Conservation (phyloP, 2,113 vertebrate species). For the Oophaga pumilio region DNA sequence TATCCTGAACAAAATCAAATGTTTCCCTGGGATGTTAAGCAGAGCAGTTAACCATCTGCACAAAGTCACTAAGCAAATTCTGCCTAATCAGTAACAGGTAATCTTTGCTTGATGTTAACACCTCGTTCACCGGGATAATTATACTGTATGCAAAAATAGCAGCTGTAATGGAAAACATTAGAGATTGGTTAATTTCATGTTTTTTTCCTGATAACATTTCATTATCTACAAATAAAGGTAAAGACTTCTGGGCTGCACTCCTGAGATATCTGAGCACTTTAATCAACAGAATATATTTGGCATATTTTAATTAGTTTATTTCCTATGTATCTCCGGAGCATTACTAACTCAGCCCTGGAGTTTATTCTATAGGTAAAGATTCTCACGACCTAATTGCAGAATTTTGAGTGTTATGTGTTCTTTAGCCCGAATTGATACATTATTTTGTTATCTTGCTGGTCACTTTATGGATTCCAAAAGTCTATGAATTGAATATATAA, state of each 20-base stretch:
- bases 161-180: slow-evolving; percentile 40
- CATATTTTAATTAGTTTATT: slow-evolving; percentile 54
- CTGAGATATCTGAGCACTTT: slow-evolving; percentile 50
- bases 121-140: slow-evolving; percentile 23
- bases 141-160: slow-evolving; percentile 25
- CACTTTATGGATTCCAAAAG: not conserved
- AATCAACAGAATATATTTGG: slow-evolving; percentile 49
- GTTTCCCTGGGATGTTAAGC: not conserved
- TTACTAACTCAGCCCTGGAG: slow-evolving; percentile 15
- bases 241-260: slow-evolving; percentile 32
- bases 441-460: not conserved
- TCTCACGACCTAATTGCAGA: slow-evolving; percentile 16
- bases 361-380: slow-evolving; percentile 23
- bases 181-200: slow-evolving; percentile 46
- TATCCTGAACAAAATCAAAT: not conserved
- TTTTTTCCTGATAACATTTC: slow-evolving; percentile 44
- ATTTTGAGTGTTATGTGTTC: slow-evolving; percentile 17
- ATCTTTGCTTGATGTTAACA: slow-evolving; percentile 33
- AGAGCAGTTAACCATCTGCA: not conserved
- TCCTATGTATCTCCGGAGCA: slow-evolving; percentile 34
- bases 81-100: slow-evolving; percentile 14
- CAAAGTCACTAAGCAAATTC: slow-evolving; percentile 6
- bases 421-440: not conserved
- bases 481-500: not conserved
- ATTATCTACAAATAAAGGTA: slow-evolving; percentile 46